Evolutionary conservation across 2,888 invertebrate genomes (phyloP).

Genomic region (Dryadula phaetusa): DNA sequence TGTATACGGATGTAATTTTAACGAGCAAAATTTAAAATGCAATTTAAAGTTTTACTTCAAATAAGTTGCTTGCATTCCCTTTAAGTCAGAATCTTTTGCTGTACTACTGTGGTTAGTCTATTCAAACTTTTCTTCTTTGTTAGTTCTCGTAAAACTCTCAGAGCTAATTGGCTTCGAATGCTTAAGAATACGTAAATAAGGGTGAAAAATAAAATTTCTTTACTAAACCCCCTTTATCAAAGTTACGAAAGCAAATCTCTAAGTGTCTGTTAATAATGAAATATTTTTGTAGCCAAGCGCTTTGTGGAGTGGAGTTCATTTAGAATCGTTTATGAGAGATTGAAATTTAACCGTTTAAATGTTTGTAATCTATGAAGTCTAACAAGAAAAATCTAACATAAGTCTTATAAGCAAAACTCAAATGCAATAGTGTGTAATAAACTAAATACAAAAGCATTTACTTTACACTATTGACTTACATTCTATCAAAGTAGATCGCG

Average conservation of each 20-base stretch:
- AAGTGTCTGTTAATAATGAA: constrained; percentile 37
- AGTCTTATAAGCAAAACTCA: neutral
- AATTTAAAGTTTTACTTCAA: constrained; percentile 78
- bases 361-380: neutral
- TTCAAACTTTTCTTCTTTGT: constrained; percentile 67
- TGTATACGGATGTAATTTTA: constrained; percentile 61
- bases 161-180: constrained; percentile 59
- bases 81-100: constrained; percentile 69
- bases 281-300: constrained; percentile 27
- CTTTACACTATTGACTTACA: constrained; percentile 38
- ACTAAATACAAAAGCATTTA: neutral
- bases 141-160: constrained; percentile 58
- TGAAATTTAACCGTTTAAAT: neutral
- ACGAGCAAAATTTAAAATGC: constrained; percentile 79
- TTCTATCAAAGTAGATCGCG: constrained; percentile 35
- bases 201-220: constrained; percentile 40
- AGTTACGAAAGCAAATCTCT: constrained; percentile 36
- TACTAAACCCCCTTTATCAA: constrained; percentile 35
- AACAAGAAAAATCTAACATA: neutral
- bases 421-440: neutral
- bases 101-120: constrained; percentile 68
- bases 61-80: constrained; percentile 77
- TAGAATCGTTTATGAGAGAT: constrained; percentile 12
- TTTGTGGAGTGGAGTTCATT: constrained; percentile 6
- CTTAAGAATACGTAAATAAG: constrained; percentile 49